Base-by-base conservation (phyloP, 2,888 invertebrate genomes). In the Chouioia cunea region DNA sequence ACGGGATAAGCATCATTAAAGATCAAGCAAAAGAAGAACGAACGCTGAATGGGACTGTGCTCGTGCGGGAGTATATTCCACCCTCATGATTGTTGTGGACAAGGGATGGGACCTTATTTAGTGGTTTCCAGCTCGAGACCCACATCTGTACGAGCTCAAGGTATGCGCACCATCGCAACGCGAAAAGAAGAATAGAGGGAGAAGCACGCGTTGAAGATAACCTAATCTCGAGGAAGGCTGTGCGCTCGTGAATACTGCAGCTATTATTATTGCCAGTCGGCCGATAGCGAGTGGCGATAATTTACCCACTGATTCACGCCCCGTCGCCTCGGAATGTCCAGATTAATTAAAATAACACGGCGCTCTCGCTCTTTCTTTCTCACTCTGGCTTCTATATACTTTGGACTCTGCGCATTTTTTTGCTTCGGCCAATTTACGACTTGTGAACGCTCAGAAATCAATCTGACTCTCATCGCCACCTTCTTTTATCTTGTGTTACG, bases 271-370 rank as follows among this genome's bases (percentile, higher is more conserved):
- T 54, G 48, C 44, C n/a, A 20, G 15, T 57, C 27, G n/a, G 46
- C 22, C 50, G 82, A 83, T 82, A 83, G 80, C 79, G 78, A 75
- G 70, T 75, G 73, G 74, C 79, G 80, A 84, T 84, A 83, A 83
- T 80, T 83, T 81, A 81, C 79, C 77, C 75, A 76, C 79, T 82
- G 82, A 82, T 81, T 81, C 82, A 82, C 74, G 70, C 73, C 71
- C 76, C 72, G 76, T 76, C 76, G 73, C 70, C 68, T 74, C 72
- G 77, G 76, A 76, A 78, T 77, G 76, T 76, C 73, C 75, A 72
- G 76, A 77, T 78, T 76, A 78, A 78, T 77, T 78, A 77, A 78
- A 78, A 78, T 76, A 76, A 76, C 72, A 74, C 71, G 71, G 64
- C 60, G 67, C 74, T 36, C 6, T 36, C 27, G 27, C 74, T n/a